Conservation (phyloP, 2,888 invertebrate species). For the Hypselothyrea guttata region DNA sequence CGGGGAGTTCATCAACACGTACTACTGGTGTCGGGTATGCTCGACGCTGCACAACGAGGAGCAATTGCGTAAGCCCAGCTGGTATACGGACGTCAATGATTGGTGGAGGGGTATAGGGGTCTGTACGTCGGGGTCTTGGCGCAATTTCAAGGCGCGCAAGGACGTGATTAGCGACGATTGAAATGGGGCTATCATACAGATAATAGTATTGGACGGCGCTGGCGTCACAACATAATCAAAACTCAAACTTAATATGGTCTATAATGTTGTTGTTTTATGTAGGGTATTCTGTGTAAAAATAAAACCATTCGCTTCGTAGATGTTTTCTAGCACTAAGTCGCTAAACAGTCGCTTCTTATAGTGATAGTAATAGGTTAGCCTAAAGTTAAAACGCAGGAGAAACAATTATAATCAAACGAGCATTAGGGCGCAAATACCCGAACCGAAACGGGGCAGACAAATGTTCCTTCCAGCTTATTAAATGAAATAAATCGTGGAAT, state of each 20-base stretch:
- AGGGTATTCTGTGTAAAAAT: slow-evolving; percentile 43
- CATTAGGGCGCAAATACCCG: slow-evolving; percentile 38
- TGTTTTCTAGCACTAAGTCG: slow-evolving; percentile 55
- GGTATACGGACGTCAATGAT: slow-evolving; percentile 89
- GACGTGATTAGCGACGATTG: slow-evolving; percentile 82
- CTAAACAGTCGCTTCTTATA: slow-evolving; percentile 31
- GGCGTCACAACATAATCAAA: slow-evolving; percentile 49
- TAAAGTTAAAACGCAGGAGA: slow-evolving; percentile 17
- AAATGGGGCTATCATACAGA: slow-evolving; percentile 48
- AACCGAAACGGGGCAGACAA: slow-evolving; percentile 23
- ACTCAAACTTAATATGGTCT: slow-evolving; percentile 17
- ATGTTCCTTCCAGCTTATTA: slow-evolving; percentile 45
- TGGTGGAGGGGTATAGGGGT: slow-evolving; percentile 95
- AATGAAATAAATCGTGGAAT: slow-evolving; percentile 10
- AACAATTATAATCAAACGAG: slow-evolving; percentile 47
- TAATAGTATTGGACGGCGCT: slow-evolving; percentile 44
- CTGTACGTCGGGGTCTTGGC: slow-evolving; percentile 90
- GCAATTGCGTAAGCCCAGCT: slow-evolving; percentile 77
- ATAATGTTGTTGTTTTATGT: slow-evolving; percentile 51
- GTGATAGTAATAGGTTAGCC: slow-evolving; percentile 1
- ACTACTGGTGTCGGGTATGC: slow-evolving; percentile 87
- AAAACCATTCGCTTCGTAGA: slow-evolving; percentile 30
- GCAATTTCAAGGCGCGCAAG: slow-evolving; percentile 83
- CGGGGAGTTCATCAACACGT: slow-evolving; percentile 97
- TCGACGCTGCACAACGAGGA: slow-evolving; percentile 84